Percentiles rank a stretch among this genome's conserved stretches.
Evolutionary conservation across 2,888 invertebrate species (phyloP).

Genomic region (Aricia artaxerxes): DNA sequence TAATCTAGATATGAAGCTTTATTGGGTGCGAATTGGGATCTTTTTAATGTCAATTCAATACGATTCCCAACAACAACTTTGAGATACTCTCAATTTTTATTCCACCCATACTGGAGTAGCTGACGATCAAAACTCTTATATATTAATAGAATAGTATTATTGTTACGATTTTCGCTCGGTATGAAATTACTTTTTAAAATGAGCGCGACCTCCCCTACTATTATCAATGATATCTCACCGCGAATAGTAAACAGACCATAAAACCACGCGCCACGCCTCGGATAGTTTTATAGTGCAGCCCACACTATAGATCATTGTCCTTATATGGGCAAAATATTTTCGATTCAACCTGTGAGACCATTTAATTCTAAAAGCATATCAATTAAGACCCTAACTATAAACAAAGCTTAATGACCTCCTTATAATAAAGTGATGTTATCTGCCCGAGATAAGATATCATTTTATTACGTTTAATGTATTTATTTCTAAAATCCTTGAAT

Average conservation of each 20-base stretch:
- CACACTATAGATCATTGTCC: not conserved
- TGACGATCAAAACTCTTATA: too few species aligned
- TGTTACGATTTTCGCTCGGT: too few species aligned
- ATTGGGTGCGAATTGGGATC: too few species aligned
- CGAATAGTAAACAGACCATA: not conserved
- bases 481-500: slow-evolving; percentile 8
- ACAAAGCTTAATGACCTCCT: slow-evolving; percentile 22
- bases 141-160: too few species aligned
- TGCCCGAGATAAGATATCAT: slow-evolving; percentile 35
- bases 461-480: slow-evolving; percentile 21
- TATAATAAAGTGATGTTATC: slow-evolving; percentile 38
- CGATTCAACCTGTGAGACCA: slow-evolving; percentile 20
- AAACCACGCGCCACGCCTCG: not conserved
- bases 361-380: slow-evolving; percentile 17
- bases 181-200: too few species aligned
- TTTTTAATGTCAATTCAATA: too few species aligned
- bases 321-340: slow-evolving; percentile 15
- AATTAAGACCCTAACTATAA: slow-evolving; percentile 19
- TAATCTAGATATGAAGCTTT: too few species aligned
- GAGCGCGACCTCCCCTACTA: too few species aligned
- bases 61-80: too few species aligned
- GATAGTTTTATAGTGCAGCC: not conserved
- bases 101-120: too few species aligned
- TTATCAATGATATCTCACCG: not conserved
- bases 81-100: too few species aligned